Evolutionary conservation across 2,888 invertebrate species (phyloP).

Genomic region (Cylindroiulus punctatus): DNA sequence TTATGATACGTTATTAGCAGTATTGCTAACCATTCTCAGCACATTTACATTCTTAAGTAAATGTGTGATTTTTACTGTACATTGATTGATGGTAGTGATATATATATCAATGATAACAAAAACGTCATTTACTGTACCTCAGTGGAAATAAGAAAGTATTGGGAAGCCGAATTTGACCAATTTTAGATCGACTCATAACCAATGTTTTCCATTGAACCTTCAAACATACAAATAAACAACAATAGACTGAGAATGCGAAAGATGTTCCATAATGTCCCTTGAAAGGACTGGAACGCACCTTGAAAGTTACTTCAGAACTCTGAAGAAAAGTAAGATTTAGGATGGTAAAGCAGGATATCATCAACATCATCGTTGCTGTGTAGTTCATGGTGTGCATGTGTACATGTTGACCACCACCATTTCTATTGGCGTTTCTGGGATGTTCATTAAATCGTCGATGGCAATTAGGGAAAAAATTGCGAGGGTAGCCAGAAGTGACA

Average conservation of each 20-base stretch:
- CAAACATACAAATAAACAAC: not conserved
- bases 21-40: too few relatives aligned
- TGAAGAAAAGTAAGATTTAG: not conserved
- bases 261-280: too few relatives aligned
- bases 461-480: not conserved
- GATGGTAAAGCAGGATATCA: not conserved
- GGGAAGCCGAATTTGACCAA: not conserved
- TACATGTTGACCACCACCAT: not conserved
- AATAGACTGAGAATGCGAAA: not conserved
- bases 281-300: not conserved
- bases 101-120: too few relatives aligned
- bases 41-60: too few relatives aligned
- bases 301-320: not conserved
- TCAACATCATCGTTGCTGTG: not conserved
- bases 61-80: too few relatives aligned
- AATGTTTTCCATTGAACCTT: conserved; percentile 5
- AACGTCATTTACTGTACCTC: too few relatives aligned
- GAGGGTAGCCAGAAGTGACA: not conserved
- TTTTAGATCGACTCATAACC: not conserved
- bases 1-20: not conserved
- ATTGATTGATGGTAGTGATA: too few relatives aligned
- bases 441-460: not conserved
- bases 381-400: not conserved
- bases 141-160: not conserved
- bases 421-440: not conserved